Conservation (phyloP, 2,113 vertebrate genomes). For the Tinamus guttatus region DNA sequence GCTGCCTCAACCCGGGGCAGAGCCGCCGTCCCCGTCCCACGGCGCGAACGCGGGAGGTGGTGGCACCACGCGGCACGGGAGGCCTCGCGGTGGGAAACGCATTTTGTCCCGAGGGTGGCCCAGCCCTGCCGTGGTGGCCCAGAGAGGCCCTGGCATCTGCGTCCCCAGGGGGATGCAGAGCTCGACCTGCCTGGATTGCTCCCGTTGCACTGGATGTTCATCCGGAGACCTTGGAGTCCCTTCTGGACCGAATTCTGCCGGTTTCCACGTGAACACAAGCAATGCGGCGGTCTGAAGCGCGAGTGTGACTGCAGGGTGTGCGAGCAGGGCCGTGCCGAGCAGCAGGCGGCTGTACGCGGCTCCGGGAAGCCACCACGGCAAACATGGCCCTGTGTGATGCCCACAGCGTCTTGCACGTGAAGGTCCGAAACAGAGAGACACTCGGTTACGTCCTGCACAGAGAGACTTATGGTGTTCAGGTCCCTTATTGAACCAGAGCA, state of each 20-base stretch:
- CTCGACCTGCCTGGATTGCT: fast-evolving
- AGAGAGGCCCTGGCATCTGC: not conserved
- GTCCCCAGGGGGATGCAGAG: not conserved
- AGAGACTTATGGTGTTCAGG: not conserved
- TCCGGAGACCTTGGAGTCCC: not conserved
- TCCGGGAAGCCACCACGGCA: fast-evolving
- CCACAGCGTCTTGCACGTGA: fast-evolving
- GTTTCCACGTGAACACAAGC: fast-evolving
- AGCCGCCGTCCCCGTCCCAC: fast-evolving
- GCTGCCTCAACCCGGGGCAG: too few relatives aligned
- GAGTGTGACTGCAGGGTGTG: fast-evolving
- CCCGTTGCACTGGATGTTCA: not conserved
- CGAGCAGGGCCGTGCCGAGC: fast-evolving
- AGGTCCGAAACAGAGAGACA: fast-evolving
- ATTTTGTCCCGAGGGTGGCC: not conserved
- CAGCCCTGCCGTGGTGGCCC: not conserved
- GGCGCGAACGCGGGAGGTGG: not conserved
- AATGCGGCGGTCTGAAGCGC: too few relatives aligned
- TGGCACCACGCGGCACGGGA: not conserved
- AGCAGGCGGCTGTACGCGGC: fast-evolving
- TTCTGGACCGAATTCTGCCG: not conserved
- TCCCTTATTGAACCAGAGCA: fast-evolving
- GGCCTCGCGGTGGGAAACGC: not conserved
- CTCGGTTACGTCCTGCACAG: fast-evolving
- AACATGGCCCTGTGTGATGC: fast-evolving